These are phyloP conservation scores for Eupelmus urozonus DNA, from an alignment of 2,888 invertebrate species.

Conservation along the genomic window DNA sequence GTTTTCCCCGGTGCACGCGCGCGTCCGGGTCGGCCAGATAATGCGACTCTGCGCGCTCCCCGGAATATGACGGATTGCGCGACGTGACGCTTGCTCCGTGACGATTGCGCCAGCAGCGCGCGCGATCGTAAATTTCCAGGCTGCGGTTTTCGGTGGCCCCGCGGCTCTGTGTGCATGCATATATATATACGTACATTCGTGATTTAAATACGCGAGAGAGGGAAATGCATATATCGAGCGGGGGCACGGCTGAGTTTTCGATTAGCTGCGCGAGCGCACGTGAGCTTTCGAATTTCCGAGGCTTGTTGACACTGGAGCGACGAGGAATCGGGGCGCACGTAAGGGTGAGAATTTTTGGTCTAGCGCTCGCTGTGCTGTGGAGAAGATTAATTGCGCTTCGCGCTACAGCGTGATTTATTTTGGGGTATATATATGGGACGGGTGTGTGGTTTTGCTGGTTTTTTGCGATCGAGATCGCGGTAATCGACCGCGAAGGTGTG, in stretches of 20 bases:
- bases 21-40: conserved; percentile 30
- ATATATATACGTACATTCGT: too few species aligned
- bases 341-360: too few species aligned
- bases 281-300: conserved; percentile 1
- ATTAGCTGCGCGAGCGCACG: conserved; percentile 22
- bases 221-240: conserved; percentile 13
- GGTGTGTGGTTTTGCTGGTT: background rate
- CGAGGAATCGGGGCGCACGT: background rate
- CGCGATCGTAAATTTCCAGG: conserved; percentile 44
- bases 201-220: conserved; percentile 25
- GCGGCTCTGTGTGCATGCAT: too few species aligned
- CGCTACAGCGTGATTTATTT: background rate
- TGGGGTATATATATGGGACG: background rate
- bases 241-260: conserved; percentile 20
- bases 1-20: background rate
- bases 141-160: conserved; percentile 31
- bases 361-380: background rate
- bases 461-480: background rate
- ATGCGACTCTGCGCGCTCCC: background rate
- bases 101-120: too few species aligned
- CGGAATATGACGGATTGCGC: conserved; percentile 52
- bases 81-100: conserved; percentile 44
- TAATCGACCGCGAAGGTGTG: background rate
- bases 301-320: background rate
- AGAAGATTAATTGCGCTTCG: background rate